These are phyloP conservation scores for Sebastes kiyomatsui DNA, from an alignment of 2,797 vertebrate genomes.

Conservation along the genomic window DNA sequence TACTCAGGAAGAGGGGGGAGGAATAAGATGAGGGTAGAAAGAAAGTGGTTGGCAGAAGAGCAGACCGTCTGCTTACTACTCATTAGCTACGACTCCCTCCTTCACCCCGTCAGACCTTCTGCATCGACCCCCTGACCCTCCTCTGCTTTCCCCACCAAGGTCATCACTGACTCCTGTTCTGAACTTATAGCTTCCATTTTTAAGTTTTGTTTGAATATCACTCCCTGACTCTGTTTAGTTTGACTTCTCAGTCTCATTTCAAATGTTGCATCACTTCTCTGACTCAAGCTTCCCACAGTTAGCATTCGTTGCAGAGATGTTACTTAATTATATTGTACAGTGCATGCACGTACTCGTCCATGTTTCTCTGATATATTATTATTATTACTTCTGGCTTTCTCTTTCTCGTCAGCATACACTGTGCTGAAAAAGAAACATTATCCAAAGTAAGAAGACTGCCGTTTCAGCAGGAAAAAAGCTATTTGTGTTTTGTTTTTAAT, in stretches of 20 bases:
- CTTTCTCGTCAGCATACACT: background rate
- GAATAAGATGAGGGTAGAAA: background rate
- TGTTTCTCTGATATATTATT: background rate
- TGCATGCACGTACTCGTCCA: too few relatives aligned
- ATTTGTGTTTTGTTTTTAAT: background rate
- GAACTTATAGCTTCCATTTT: background rate
- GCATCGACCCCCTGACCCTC: background rate
- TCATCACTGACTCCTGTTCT: background rate
- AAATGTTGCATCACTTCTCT: background rate
- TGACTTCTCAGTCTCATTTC: background rate
- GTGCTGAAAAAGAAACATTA: background rate
- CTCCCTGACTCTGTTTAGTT: background rate
- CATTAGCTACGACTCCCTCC: slow-evolving; percentile 15
- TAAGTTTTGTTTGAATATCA: background rate
- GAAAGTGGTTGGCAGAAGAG: background rate
- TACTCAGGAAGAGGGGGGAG: background rate
- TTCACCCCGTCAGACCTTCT: background rate
- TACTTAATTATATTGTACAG: background rate
- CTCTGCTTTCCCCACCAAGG: background rate
- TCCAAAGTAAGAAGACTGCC: background rate
- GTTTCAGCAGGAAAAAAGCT: background rate
- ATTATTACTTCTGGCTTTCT: background rate
- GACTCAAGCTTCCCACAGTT: background rate
- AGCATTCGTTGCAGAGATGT: background rate
- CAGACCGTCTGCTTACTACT: slow-evolving; percentile 11